Conservation (phyloP, 2,888 invertebrate species). For the Tipula lateralis region DNA sequence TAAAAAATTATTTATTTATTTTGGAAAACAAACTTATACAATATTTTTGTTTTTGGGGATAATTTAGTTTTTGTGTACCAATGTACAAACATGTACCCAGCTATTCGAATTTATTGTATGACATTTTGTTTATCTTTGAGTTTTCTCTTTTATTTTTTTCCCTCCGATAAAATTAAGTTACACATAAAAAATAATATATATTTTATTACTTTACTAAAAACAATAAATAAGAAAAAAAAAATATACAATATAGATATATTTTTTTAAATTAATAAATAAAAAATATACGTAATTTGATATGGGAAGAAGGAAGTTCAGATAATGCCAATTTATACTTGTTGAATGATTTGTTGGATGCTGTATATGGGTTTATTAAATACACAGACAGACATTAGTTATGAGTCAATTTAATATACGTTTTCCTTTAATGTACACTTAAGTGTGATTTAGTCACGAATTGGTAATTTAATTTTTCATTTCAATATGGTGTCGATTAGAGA, state of each 20-base stretch:
- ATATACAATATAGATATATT: neutral
- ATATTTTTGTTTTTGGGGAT: neutral
- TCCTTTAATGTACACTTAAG: neutral
- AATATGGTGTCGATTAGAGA: neutral
- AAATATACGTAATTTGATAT: neutral
- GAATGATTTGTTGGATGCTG: neutral
- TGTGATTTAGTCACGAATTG: neutral
- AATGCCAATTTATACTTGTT: neutral
- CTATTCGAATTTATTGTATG: neutral
- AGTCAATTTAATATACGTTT: neutral
- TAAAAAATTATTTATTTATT: constrained; percentile 15
- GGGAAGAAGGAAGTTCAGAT: neutral
- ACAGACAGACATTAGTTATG: neutral
- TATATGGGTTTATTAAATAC: neutral
- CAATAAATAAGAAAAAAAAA: neutral
- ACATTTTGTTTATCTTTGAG: neutral
- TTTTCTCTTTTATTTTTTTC: neutral
- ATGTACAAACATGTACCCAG: neutral
- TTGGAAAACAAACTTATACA: neutral
- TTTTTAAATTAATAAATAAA: neutral
- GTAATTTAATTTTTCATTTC: neutral
- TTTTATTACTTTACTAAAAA: neutral
- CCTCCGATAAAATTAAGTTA: constrained; percentile 24
- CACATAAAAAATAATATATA: neutral
- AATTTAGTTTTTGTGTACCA: constrained; percentile 3